Conservation (phyloP, 2,797 vertebrate genomes). For the Emydoidea blandingii region DNA sequence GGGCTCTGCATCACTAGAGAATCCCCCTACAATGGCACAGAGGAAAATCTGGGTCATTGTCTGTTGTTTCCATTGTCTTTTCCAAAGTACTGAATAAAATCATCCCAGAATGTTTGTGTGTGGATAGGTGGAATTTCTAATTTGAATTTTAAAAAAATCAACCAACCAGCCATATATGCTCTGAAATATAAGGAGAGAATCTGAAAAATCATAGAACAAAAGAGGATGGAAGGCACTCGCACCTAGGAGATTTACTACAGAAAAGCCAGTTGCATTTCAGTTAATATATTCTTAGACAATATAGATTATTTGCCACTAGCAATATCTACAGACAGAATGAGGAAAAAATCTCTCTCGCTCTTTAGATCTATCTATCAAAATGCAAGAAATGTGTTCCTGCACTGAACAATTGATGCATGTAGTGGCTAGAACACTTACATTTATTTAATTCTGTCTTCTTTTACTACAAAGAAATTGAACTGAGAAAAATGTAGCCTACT, state of each 20-base stretch:
- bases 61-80: neutral
- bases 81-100: slow-evolving; percentile 9
- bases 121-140: neutral
- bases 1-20: neutral
- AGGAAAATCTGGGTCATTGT: neutral
- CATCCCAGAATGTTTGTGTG: neutral
- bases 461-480: slow-evolving; percentile 29
- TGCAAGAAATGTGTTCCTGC: neutral
- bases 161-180: neutral
- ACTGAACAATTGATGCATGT: neutral
- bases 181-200: neutral
- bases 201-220: neutral
- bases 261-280: neutral
- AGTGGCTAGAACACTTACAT: neutral
- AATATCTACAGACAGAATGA: neutral
- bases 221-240: neutral
- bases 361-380: slow-evolving; percentile 15
- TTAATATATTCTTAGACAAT: neutral
- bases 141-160: neutral
- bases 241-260: neutral
- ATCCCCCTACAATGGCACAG: neutral
- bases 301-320: neutral
- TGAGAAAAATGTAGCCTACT: slow-evolving; percentile 34
- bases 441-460: neutral
- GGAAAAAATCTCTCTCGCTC: neutral